These are phyloP conservation scores for Melieria omissa DNA, from an alignment of 2,888 invertebrate genomes.

Conservation along the genomic window DNA sequence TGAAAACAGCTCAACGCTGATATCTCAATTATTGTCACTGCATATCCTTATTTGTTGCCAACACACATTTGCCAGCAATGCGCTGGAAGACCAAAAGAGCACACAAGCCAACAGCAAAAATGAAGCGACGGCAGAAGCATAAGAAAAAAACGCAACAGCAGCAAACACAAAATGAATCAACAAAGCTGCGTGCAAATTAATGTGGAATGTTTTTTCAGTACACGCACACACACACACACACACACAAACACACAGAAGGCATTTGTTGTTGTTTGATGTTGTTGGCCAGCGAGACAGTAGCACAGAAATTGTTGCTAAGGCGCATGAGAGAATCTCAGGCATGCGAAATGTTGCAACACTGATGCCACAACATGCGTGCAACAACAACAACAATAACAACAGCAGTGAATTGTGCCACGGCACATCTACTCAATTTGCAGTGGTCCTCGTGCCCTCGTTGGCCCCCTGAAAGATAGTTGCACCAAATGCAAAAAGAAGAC, in stretches of 20 bases:
- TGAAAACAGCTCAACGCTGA: background rate
- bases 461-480: background rate
- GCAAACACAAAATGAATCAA: background rate
- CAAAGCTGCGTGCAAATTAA: background rate
- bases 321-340: background rate
- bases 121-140: too few species aligned
- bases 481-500: background rate
- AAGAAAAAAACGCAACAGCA: background rate
- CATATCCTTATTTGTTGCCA: conserved; percentile 33
- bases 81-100: too few species aligned
- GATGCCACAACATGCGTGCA: too few species aligned
- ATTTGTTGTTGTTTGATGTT: too few species aligned
- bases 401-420: too few species aligned
- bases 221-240: too few species aligned
- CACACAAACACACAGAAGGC: too few species aligned
- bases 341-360: background rate
- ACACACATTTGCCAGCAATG: conserved; percentile 31
- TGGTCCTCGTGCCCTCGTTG: too few species aligned
- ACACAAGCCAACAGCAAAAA: too few species aligned
- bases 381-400: too few species aligned
- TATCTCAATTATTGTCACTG: conserved; percentile 37
- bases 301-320: background rate
- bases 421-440: too few species aligned
- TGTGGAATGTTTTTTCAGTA: background rate
- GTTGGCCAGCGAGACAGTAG: too few species aligned